Base-by-base conservation (phyloP, 2,888 invertebrate species). In the Gerris lacustris region DNA sequence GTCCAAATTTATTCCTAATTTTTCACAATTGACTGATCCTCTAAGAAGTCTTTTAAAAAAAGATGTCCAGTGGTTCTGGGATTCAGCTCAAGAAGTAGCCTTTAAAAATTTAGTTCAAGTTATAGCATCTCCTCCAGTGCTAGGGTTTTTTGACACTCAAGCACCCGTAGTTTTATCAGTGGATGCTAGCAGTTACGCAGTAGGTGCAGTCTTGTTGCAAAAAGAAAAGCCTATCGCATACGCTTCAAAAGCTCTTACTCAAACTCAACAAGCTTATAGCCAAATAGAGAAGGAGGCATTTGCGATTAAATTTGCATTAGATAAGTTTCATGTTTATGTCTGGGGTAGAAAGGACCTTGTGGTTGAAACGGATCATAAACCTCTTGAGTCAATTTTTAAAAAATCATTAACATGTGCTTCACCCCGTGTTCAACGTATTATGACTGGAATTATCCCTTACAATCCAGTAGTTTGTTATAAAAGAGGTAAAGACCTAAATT, bases 261-360 rank as follows among this genome's bases (percentile, higher is more conserved):
- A 72, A 9, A 75, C 74, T 7, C 77, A 78, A 73, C 44, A 69
- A 44, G 73, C 68, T 6, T 78, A 77, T 73, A 75, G 77, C 15
- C 78, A 78, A 70, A 78, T 78, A 6, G 78, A 79, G 68, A 78
- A 78, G 73, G 78, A 79, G 71, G 73, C 76, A 2, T 69, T 78
- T 43, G 78, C 79, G 4, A 71, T 73, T 67, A 73, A 71, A 5
- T 78, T 78, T 73, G 78, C 73, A 6, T 77, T 77, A 68, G 69
- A 76, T 44, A 77, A 77, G 70, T 79, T 78, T 71, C 75, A 77
- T 18, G 76, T 78, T 70, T 79, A 78, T 70, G 74, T 79, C 6
- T 78, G 75, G 74, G 55, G 55, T 11, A 55, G 55, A 11, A 11
- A 9, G 15, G 15, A 55, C 55, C 15, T 55, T 9, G 55, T 55